These are phyloP conservation scores for Nesogale talazaci DNA, from an alignment of 2,113 vertebrate genomes.

Conservation along the genomic window DNA sequence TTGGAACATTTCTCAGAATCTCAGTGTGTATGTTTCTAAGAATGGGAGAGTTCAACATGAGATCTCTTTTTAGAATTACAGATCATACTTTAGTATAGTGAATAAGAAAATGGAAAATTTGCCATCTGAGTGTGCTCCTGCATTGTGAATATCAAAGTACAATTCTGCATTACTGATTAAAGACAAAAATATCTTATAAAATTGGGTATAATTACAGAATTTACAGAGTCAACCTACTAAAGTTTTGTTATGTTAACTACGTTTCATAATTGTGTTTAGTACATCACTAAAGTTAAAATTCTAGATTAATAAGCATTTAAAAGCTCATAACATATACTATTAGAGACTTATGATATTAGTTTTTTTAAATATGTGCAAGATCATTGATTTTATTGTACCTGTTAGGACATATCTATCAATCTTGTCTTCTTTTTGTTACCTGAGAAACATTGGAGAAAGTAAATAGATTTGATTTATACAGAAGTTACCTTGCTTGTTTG, in stretches of 20 bases:
- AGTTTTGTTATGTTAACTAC: not conserved
- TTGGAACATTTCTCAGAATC: not conserved
- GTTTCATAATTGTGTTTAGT: not conserved
- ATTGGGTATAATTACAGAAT: not conserved
- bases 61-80: not conserved
- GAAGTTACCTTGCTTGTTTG: not conserved
- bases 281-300: not conserved
- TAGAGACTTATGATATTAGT: not conserved
- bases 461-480: slow-evolving; percentile 9
- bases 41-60: not conserved
- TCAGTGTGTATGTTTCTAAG: not conserved
- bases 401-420: not conserved
- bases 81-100: not conserved
- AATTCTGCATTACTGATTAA: not conserved
- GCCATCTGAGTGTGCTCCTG: not conserved
- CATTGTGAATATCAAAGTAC: not conserved
- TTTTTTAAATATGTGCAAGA: too few relatives aligned
- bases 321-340: not conserved
- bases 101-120: not conserved
- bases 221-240: not conserved
- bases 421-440: not conserved
- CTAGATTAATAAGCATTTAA: not conserved
- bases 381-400: not conserved
- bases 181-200: not conserved
- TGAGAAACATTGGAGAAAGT: not conserved